phyloP scores from a whole-genome alignment of 2,113 vertebrate species.

The Aleadryas rufinucha region DNA sequence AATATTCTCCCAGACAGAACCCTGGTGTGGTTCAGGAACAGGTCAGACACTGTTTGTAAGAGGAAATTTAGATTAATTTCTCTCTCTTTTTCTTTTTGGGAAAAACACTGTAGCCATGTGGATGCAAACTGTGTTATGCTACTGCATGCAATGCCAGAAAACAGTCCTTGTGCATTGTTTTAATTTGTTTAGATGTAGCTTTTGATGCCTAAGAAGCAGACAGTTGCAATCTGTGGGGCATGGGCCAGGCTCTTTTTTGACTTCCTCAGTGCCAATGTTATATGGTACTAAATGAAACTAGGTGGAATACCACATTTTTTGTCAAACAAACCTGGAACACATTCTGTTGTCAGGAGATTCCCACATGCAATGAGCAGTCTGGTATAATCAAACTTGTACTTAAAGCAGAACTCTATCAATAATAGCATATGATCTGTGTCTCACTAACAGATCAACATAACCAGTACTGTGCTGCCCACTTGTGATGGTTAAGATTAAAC shows the following conservation, averaged over 20 bases:
- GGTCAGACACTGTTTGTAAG: not conserved
- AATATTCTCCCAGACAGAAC: not conserved
- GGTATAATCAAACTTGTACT: not conserved
- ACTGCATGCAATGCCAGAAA: not conserved
- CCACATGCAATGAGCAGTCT: not conserved
- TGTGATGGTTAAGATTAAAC: not conserved
- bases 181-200: not conserved
- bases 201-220: not conserved
- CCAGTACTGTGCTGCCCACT: not conserved
- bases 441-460: not conserved
- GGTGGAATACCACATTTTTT: not conserved
- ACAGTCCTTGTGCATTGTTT: not conserved
- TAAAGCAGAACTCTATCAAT: not conserved
- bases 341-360: not conserved
- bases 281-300: not conserved
- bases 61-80: not conserved
- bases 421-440: not conserved
- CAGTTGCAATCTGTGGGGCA: not conserved
- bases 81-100: not conserved
- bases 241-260: not conserved
- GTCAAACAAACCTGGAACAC: not conserved
- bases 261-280: not conserved
- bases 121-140: not conserved
- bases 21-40: not conserved
- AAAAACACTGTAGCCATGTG: not conserved